Evolutionary conservation across 2,797 vertebrate genomes (phyloP), one percentile per base, ranked within the genome.

Genomic region (Cirrhinus molitorella): DNA sequence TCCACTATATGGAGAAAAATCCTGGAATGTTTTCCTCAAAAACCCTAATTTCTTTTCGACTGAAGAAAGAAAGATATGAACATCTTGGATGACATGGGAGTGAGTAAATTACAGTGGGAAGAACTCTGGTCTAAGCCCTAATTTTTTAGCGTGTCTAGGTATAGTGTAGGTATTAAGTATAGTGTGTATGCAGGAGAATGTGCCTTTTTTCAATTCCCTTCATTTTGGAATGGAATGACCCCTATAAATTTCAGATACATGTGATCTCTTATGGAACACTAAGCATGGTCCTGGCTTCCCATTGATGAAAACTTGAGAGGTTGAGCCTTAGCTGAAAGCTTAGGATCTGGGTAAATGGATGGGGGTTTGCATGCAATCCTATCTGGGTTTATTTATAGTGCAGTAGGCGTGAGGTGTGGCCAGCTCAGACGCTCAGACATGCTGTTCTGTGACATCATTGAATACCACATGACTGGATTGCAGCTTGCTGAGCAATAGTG

Each of bases 351-450:
- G 19, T 84, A 67, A 79, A 59, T 49, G 68, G 68, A 85, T 57
- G 53, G 68, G 63, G 37, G 77, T 81, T 79, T 82, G 82, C 80
- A 75, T 88, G 88, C 86, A 86, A 84, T 86, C 72, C 72, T 88
- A 84, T 87, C 83, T 75, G 67, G 45, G 61, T 83, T 83, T 91
- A 90, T 89, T 90, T 88, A 90, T 90, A 91, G 87, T 74, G 77
- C 47, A 63, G 67, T 79, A 85, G 72, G 84, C 73, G 87, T 87
- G 83, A 87, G 84, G 84, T 82, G 61, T 86, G 83, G 74, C 45
- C 14, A 77, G 61, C 66, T 63, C 82, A 88, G 85, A 88, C 85
- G 67, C 84, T 80, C 67, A 82, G 83, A 87, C 89, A 88, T 80
- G 83, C 80, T 81, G 88, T 83, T 86, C 81, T 82, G 59, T 87